phyloP scores from a whole-genome alignment of 92 coral and sea anemone genomes.

The Paramuricea clavata region DNA sequence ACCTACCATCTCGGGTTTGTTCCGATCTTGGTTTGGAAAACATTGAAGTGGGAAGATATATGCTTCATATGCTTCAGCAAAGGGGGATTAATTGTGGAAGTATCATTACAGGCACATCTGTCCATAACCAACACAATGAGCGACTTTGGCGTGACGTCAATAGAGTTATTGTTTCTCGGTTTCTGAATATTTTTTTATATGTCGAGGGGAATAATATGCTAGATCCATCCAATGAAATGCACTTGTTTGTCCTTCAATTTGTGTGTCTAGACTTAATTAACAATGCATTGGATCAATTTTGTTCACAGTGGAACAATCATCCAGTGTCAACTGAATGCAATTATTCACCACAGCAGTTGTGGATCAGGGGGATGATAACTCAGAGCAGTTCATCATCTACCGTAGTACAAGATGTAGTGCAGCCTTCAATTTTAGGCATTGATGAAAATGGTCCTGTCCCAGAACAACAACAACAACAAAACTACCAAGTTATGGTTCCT shows the following conservation, averaged over 20 bases:
- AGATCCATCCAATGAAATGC: not conserved
- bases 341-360: not conserved
- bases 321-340: slow-evolving; percentile 14
- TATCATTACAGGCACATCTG: slow-evolving; percentile 15
- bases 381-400: slow-evolving; percentile 3
- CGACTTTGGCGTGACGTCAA: slow-evolving; percentile 20
- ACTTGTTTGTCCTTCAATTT: not conserved
- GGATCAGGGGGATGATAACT: not conserved
- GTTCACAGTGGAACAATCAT: slow-evolving; percentile 15
- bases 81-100: slow-evolving; percentile 16
- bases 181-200: slow-evolving; percentile 10
- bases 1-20: slow-evolving; percentile 2
- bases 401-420: slow-evolving; percentile 2
- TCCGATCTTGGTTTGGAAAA: slow-evolving; percentile 14
- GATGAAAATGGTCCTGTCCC: slow-evolving; percentile 54
- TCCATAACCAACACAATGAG: slow-evolving; percentile 20
- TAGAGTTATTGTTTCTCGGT: slow-evolving; percentile 3
- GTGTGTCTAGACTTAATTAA: slow-evolving; percentile 2
- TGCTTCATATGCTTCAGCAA: not conserved
- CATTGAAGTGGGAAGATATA: slow-evolving; percentile 5
- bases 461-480: slow-evolving; percentile 23
- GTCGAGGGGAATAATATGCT: not conserved
- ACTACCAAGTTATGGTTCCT: not conserved
- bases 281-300: not conserved
- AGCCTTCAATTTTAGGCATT: slow-evolving; percentile 23